Evolutionary conservation across 2,888 invertebrate genomes (phyloP).

Genomic region (Belgica antarctica): DNA sequence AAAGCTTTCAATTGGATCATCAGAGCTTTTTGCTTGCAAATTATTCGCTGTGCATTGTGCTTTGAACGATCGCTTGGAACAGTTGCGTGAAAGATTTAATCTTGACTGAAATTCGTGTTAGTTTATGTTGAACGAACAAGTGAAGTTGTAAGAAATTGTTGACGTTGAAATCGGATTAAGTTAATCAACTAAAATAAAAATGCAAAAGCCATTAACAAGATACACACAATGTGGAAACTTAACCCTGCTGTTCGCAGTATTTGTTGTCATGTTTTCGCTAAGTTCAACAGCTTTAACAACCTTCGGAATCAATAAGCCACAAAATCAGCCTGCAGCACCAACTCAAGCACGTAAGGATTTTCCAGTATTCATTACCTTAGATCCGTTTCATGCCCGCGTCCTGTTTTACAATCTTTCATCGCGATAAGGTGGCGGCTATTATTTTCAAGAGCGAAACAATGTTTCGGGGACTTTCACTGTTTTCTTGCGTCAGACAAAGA

Average conservation of each 20-base stretch:
- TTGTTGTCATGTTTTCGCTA: slow-evolving; percentile 54
- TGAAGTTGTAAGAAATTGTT: slow-evolving; percentile 13
- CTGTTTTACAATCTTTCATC: not conserved
- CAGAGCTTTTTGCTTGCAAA: not conserved
- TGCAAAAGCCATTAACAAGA: slow-evolving; percentile 50
- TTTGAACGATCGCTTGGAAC: not conserved
- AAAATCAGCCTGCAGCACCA: slow-evolving; percentile 59
- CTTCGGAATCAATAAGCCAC: slow-evolving; percentile 63
- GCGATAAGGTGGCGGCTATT: slow-evolving; percentile 6
- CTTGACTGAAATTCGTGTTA: not conserved
- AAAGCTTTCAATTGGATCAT: not conserved
- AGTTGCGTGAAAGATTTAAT: not conserved
- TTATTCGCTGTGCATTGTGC: not conserved
- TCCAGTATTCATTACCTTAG: not conserved
- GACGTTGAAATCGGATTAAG: slow-evolving; percentile 11
- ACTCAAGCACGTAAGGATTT: slow-evolving; percentile 59
- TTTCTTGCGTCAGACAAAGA: too few relatives aligned
- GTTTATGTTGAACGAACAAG: not conserved
- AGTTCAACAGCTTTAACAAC: slow-evolving; percentile 66
- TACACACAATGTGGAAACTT: slow-evolving; percentile 55
- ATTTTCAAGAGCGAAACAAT: not conserved
- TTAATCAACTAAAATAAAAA: slow-evolving; percentile 45
- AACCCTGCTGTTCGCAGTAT: slow-evolving; percentile 55
- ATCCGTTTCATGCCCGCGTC: not conserved
- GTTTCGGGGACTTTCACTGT: too few relatives aligned